Conservation (phyloP, 2,888 invertebrate genomes). For the Cecidostiba fungosa region DNA sequence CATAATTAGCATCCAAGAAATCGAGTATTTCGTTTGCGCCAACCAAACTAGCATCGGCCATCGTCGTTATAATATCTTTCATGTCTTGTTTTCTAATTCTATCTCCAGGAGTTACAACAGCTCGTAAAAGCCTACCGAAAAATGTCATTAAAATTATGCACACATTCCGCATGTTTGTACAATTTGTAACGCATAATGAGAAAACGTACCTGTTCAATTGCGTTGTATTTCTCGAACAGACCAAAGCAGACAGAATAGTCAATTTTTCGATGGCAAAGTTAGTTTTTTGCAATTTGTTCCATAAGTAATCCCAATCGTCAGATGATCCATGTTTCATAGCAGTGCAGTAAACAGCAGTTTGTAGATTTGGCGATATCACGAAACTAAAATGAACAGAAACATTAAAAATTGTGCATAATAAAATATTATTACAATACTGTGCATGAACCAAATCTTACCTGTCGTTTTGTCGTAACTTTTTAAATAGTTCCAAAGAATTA, state of each 20-base stretch:
- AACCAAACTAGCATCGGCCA: slow-evolving; percentile 83
- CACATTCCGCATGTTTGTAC: background rate
- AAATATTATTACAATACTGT: background rate
- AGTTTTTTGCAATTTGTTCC: slow-evolving; percentile 84
- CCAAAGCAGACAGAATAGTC: slow-evolving; percentile 84
- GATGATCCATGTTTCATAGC: slow-evolving; percentile 85
- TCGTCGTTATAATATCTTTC: slow-evolving; percentile 83
- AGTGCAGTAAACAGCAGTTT: slow-evolving; percentile 87
- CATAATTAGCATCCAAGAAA: slow-evolving; percentile 86
- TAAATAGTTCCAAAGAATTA: slow-evolving; percentile 51
- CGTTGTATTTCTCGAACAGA: slow-evolving; percentile 85
- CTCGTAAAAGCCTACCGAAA: background rate
- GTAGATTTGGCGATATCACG: slow-evolving; percentile 88
- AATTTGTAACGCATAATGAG: slow-evolving; percentile 77
- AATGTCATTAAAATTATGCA: background rate
- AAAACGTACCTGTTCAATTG: slow-evolving; percentile 80
- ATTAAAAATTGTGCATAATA: background rate
- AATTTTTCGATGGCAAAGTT: slow-evolving; percentile 87
- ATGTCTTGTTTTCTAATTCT: slow-evolving; percentile 86
- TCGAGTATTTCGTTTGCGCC: slow-evolving; percentile 88
- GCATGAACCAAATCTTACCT: slow-evolving; percentile 17
- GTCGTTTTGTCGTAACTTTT: slow-evolving; percentile 11
- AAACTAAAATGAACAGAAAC: slow-evolving; percentile 28
- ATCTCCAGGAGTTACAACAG: background rate
- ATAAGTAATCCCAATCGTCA: slow-evolving; percentile 88